Evolutionary conservation across 2,797 vertebrate species (phyloP).

Genomic region (Amblyopsis hoosieri): DNA sequence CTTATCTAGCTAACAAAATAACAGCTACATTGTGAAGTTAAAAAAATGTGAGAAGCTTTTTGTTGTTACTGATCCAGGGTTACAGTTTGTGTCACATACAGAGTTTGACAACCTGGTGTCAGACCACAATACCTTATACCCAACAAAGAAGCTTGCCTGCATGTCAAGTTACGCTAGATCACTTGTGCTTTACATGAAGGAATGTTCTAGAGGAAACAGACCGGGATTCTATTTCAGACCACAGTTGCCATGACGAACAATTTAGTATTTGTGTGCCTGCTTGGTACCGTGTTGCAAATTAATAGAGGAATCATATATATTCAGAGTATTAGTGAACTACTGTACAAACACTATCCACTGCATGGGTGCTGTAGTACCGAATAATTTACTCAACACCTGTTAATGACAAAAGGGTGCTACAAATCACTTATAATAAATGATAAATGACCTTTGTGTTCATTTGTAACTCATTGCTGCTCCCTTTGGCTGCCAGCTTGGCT

Average conservation of each 20-base stretch:
- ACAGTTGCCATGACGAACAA: slow-evolving; percentile 45
- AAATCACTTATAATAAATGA: too few species aligned
- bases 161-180: not conserved
- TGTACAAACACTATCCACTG: too few species aligned
- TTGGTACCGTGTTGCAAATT: not conserved
- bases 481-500: too few species aligned
- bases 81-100: not conserved
- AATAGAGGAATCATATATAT: not conserved
- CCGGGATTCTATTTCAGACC: slow-evolving; percentile 39
- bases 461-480: too few species aligned
- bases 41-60: not conserved
- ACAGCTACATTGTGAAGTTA: not conserved
- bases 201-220: slow-evolving; percentile 12
- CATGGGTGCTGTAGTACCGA: too few species aligned
- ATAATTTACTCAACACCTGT: too few species aligned
- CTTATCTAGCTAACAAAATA: not conserved
- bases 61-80: not conserved
- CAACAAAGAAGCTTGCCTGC: not conserved
- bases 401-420: too few species aligned
- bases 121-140: not conserved
- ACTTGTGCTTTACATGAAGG: not conserved
- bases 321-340: not conserved
- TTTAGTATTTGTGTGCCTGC: slow-evolving; percentile 18
- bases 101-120: too few species aligned
- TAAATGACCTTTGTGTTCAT: too few species aligned